Evolutionary conservation across 2,888 invertebrate genomes (phyloP), one percentile per base, ranked within the genome.

Genomic region (Polylopha cassiicola): DNA sequence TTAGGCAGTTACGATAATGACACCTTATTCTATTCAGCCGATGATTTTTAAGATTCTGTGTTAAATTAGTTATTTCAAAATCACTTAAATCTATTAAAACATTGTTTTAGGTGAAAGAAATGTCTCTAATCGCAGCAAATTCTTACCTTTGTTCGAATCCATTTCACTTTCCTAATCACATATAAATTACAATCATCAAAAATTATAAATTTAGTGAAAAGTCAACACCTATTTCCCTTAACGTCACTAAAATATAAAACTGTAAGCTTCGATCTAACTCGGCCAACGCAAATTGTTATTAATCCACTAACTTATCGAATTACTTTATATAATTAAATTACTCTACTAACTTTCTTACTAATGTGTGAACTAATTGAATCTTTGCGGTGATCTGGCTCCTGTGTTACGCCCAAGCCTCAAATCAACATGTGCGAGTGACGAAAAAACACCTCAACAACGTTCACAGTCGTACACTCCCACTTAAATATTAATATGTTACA

Each of bases 281-380:
- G 53, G 54, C 58, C 48, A 65, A 61, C 47, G 28, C 53, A 73
- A 73, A 79, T 77, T 74, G 75, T 75, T 82, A 84, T 82, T 81
- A 84, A 82, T 81, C 61, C 79, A 71, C 68, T 49, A 62, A 64
- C 72, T 85, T 85, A 85, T 85, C 84, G 70, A 80, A 85, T 85
- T 84, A 85, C 81, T 76, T 75, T 73, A 74, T 73, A 63, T 81
- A 85, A 85, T 85, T 84, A 73, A 73, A 80, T 82, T 80, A 84
- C 82, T 80, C 73, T 69, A 76, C 82, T 84, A 84, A 85, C 80
- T 30, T 30, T 78, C 74, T 61, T 55, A 47, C 72, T 84, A 85
- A 85, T 85, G 85, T 82, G 81, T 62, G 84, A 80, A 85, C 84
- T 81, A 85, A 85, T 85, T 82, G 79, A 79, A 69, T 74, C 57